Percentiles rank a stretch among this genome's conserved stretches.
Conservation (phyloP, 2,888 invertebrate species). For the Lumbricus terrestris region DNA sequence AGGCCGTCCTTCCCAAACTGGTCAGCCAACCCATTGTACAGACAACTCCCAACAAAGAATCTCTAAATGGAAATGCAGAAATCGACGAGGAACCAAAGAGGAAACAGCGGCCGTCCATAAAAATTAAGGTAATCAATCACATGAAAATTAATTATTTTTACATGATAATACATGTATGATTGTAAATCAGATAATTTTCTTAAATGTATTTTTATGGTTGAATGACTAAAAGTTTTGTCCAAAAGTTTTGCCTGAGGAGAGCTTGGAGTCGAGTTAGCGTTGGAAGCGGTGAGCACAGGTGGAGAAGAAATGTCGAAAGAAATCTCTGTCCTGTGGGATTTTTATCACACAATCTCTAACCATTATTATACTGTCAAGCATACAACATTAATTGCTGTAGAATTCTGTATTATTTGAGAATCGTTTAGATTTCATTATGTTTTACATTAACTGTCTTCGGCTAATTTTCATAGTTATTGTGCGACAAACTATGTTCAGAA, state of each 20-base stretch:
- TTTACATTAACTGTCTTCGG: not conserved
- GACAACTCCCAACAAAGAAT: not conserved
- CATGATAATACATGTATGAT: not conserved
- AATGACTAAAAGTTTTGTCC: not conserved
- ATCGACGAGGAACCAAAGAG: constrained; percentile 20
- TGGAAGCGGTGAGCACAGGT: too few relatives aligned
- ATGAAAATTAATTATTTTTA: not conserved
- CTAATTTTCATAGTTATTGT: not conserved
- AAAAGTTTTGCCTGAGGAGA: not conserved
- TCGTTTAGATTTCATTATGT: not conserved
- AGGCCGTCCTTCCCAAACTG: constrained; percentile 74
- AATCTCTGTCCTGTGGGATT: too few relatives aligned
- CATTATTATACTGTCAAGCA: too few relatives aligned
- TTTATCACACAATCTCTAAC: too few relatives aligned
- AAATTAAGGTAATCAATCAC: constrained; percentile 7
- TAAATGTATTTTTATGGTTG: not conserved
- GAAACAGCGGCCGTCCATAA: not conserved
- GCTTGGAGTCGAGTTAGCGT: too few relatives aligned
- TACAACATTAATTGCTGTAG: not conserved
- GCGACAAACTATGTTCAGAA: too few relatives aligned
- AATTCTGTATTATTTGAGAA: too few relatives aligned
- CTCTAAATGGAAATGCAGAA: not conserved
- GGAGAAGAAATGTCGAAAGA: too few relatives aligned
- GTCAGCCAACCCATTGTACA: constrained; percentile 15
- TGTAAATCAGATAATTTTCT: not conserved